Evolutionary conservation across 2,888 invertebrate species (phyloP), one percentile per base, ranked within the genome.

Genomic region (Eledona agricola): DNA sequence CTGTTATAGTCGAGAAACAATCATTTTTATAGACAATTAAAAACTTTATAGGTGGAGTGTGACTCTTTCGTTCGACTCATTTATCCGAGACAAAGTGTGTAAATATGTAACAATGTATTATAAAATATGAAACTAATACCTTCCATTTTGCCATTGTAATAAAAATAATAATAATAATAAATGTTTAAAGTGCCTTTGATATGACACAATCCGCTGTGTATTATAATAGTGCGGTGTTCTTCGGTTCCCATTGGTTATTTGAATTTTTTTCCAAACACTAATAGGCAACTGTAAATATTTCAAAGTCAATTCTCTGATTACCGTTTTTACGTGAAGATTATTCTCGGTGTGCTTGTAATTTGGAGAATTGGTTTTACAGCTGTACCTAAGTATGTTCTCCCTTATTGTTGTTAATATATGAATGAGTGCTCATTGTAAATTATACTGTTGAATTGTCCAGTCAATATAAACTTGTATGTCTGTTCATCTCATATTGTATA

Each of bases 401-500:
- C 34, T 45, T 47, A 53, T 55, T 51, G 59, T 59, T 62, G 56
- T 62, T 60, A 55, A 65, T 54, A n/a, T n/a, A 64, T 52, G 70
- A 63, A 67, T 71, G 71, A 69, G 67, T 72, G 72, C 70, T 75
- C 72, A 70, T 64, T 72, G 73, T 73, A 71, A 67, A 64, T 58
- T 62, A 70, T 68, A 70, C 65, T 73, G 74, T 76, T 76, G 67
- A 70, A 71, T 72, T 77, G 74, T 76, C 76, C 76, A 75, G 76
- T 77, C 75, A 76, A 76, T 77, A 77, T 66, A 70, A 68, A 68
- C 70, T 69, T 76, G 72, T 73, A 75, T 75, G 76, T 76, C 72
- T 71, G 75, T 76, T 76, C 72, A 76, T 71, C 76, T 74, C 74
- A 75, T 73, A 74, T 67, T 75, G 72, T 73, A 74, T 74, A 76